A percentile compares a stretch with the other conserved stretches of the same genome.
These are phyloP conservation scores for Elgaria multicarinata DNA, from an alignment of 2,113 vertebrate genomes.

Conservation along the genomic window DNA sequence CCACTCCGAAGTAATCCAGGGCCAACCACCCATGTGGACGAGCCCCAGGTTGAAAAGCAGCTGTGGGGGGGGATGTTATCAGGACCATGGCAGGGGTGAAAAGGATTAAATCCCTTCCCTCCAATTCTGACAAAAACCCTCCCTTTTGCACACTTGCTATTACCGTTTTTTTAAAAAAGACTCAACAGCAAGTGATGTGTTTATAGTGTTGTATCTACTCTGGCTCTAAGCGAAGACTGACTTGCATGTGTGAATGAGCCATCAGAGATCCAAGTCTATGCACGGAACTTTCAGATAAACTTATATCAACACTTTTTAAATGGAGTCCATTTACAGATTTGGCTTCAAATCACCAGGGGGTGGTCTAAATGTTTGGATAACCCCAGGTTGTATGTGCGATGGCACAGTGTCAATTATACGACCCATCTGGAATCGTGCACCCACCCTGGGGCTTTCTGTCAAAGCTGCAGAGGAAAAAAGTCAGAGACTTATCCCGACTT, in stretches of 20 bases:
- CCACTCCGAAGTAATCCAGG: too few relatives aligned
- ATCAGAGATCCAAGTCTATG: not conserved
- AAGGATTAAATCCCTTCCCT: not conserved
- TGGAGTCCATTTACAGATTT: fast-evolving
- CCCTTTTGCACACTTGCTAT: not conserved
- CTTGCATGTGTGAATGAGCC: not conserved
- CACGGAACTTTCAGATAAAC: not conserved
- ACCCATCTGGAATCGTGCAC: too few relatives aligned
- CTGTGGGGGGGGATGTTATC: not conserved
- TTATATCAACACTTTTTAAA: not conserved
- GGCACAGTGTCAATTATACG: too few relatives aligned
- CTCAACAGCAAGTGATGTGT: not conserved
- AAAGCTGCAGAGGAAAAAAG: too few relatives aligned
- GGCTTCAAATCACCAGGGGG: not conserved
- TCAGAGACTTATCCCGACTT: too few relatives aligned
- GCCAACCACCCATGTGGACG: too few relatives aligned
- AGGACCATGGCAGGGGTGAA: not conserved
- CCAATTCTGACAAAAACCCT: not conserved
- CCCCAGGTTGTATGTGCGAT: too few relatives aligned
- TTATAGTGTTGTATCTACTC: not conserved
- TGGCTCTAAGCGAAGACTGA: not conserved
- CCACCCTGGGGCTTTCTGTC: too few relatives aligned
- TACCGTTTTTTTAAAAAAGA: not conserved
- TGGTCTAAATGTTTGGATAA: too few relatives aligned
- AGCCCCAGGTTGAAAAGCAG: not conserved